Base-by-base conservation (phyloP, 2,797 vertebrate genomes). In the Propithecus deckenii region DNA sequence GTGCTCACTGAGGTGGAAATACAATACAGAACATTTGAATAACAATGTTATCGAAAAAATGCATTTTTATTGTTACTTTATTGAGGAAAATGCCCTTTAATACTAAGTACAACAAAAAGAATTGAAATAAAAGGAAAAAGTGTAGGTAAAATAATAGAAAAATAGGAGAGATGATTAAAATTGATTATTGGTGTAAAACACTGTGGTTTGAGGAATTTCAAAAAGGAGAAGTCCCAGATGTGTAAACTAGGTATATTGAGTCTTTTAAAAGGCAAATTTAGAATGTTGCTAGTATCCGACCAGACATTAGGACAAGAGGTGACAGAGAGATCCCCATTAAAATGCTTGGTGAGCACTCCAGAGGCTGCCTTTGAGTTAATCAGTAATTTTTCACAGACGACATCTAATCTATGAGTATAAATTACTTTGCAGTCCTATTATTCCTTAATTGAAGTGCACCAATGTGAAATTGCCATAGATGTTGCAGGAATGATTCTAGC, bases 331-430 rank as follows among this genome's bases (percentile, higher is more conserved):
- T 91, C 84, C 89, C 98, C 96, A 80, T 98, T 98, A 94, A 97
- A 98, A 98, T 97, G 97, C 98, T 98, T 94, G 83, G 81, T 97
- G 98, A 96, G 76, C 98, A 71, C 98, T 98, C 97, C 97, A 97
- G 98, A 97, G 98, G 87, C 98, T 94, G 91, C 90, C 95, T 98
- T 98, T 92, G 97, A 98, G 97, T 99, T 98, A 98, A 99, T 99
- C 83, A 1, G 98, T 46, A 96, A 99, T 99, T 99, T 99, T 99
- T 99, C 98, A 99, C 97, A 96, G 97, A 80, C 0, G 97, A 98
- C 99, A 98, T 98, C 98, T 98, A 99, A 99, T 99, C 98, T 98
- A 98, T 98, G 98, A 98, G 96, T 98, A 98, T 99, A 98, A 99
- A 99, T 99, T 98, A 98, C 98, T 98, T 98, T 98, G 97, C 97